Percentiles rank a stretch among this genome's conserved stretches.
Conservation (phyloP, 2,797 vertebrate genomes). For the Brachyrhaphis roseni region DNA sequence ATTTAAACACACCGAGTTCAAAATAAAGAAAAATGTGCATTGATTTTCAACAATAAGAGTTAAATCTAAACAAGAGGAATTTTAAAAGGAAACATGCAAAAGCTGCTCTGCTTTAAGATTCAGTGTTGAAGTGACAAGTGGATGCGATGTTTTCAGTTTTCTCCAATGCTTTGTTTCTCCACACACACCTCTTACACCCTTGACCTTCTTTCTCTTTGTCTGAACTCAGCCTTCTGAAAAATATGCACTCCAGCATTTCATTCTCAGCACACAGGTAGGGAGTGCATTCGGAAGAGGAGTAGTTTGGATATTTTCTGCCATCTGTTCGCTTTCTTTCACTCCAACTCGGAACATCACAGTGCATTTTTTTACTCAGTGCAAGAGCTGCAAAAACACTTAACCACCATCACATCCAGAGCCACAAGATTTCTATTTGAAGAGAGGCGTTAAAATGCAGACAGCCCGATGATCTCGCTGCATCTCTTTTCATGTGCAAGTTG, state of each 20-base stretch:
- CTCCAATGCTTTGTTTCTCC: not conserved
- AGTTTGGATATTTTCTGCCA: not conserved
- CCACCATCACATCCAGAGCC: not conserved
- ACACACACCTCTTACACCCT: not conserved
- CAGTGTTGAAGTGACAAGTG: not conserved
- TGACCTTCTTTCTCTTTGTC: constrained; percentile 10
- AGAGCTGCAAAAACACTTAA: not conserved
- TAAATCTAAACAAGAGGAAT: not conserved
- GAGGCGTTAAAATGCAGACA: not conserved
- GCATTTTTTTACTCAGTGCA: not conserved
- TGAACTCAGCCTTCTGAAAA: constrained; percentile 1
- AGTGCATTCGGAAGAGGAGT: constrained; percentile 8
- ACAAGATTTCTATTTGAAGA: not conserved
- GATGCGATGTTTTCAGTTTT: not conserved
- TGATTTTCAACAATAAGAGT: not conserved
- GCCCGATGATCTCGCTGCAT: not conserved
- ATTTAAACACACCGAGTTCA: not conserved
- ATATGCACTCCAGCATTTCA: not conserved
- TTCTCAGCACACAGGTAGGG: not conserved
- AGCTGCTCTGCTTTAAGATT: not conserved
- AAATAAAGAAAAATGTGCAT: not conserved
- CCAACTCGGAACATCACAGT: not conserved
- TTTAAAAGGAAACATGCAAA: not conserved
- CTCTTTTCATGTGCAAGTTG: not conserved
- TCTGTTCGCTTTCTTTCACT: not conserved